Evolutionary conservation across 2,888 invertebrate species (phyloP).

Genomic region (Drosophila diplacantha): DNA sequence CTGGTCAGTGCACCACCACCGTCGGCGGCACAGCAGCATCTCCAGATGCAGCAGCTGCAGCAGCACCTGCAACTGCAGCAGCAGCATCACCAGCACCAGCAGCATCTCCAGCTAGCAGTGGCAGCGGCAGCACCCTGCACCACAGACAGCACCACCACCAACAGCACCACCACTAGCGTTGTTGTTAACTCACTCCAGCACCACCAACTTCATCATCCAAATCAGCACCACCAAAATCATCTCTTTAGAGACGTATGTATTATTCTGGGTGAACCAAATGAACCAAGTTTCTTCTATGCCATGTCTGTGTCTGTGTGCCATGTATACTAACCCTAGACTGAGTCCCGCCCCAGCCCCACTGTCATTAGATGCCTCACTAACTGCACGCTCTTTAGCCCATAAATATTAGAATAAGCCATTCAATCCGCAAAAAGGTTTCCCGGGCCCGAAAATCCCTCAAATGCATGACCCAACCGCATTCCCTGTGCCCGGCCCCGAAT

Average conservation of each 20-base stretch:
- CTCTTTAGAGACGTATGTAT: constrained; percentile 79
- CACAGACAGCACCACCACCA: constrained; percentile 65
- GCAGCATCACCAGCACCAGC: constrained; percentile 43
- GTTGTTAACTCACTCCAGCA: constrained; percentile 78
- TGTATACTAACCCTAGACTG: constrained; percentile 20
- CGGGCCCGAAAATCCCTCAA: constrained; percentile 14
- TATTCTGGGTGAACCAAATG: constrained; percentile 42
- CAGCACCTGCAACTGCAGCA: constrained; percentile 49
- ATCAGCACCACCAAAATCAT: constrained; percentile 78
- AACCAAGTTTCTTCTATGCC: constrained; percentile 29
- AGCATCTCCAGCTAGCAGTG: constrained; percentile 52
- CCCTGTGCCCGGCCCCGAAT: neutral
- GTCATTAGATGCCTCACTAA: constrained; percentile 28
- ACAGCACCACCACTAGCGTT: constrained; percentile 76
- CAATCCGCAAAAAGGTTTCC: constrained; percentile 37
- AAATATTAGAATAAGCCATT: constrained; percentile 39
- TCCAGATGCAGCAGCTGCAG: constrained; percentile 42
- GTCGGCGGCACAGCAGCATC: constrained; percentile 36
- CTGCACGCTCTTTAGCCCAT: constrained; percentile 36
- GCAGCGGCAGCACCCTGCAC: constrained; percentile 63
- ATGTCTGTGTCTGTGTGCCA: constrained; percentile 3
- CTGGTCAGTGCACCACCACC: constrained; percentile 49
- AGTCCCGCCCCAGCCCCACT: neutral
- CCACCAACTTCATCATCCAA: constrained; percentile 78
- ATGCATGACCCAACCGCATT: constrained; percentile 21